Evolutionary conservation across 2,797 vertebrate genomes (phyloP).

Genomic region (Nyctibius grandis): DNA sequence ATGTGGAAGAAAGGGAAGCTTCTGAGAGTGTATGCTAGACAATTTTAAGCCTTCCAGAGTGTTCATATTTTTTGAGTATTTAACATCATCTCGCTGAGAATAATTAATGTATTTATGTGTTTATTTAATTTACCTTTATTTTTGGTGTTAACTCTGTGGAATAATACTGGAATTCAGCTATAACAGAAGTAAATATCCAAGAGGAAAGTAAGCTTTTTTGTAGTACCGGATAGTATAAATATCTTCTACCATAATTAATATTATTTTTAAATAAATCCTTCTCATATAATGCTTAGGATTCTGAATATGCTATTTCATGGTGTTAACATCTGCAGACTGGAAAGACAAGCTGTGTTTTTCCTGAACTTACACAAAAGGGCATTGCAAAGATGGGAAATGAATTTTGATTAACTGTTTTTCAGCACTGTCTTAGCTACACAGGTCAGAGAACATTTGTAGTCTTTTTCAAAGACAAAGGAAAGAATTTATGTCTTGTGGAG

Average conservation of each 20-base stretch:
- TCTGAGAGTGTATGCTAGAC: neutral
- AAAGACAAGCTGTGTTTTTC: neutral
- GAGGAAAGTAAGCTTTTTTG: neutral
- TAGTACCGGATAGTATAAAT: neutral
- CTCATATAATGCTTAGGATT: neutral
- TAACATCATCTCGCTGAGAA: neutral
- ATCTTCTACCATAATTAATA: neutral
- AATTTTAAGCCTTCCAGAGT: neutral
- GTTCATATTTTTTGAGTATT: neutral
- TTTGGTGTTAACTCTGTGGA: neutral
- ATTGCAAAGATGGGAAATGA: neutral
- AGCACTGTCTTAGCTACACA: neutral
- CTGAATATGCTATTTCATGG: neutral
- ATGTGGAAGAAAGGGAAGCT: neutral
- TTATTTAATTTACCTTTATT: neutral
- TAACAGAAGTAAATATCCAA: neutral
- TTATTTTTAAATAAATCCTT: neutral
- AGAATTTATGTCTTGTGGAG: neutral
- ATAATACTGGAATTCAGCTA: neutral
- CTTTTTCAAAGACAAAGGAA: neutral
- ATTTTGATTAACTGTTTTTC: neutral
- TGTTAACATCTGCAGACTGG: neutral
- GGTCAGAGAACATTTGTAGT: neutral
- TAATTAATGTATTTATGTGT: neutral
- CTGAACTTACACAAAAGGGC: neutral